A percentile compares a stretch with the other conserved stretches of the same genome.
Evolutionary conservation across 1,140 invertebrate genomes (phyloP).

Genomic region (Latrodectus geometricus): DNA sequence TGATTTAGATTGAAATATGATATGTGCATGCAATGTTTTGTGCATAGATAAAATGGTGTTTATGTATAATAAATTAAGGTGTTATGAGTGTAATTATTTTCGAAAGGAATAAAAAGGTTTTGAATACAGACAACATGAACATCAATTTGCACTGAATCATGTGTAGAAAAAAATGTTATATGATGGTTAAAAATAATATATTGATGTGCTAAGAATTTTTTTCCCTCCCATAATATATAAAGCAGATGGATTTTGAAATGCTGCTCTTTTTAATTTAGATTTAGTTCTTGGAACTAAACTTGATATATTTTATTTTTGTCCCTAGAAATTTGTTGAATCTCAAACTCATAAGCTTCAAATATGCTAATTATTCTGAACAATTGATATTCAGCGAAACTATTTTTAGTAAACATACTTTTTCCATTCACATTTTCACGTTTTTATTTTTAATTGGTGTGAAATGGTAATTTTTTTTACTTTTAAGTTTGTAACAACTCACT

Average conservation of each 20-base stretch:
- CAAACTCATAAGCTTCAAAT: too few species aligned
- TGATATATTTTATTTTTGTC: too few species aligned
- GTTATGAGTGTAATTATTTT: slow-evolving; percentile 23
- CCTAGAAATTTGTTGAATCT: too few species aligned
- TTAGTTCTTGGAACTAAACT: neutral
- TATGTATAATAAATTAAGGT: neutral
- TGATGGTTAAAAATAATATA: neutral
- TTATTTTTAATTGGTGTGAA: too few species aligned
- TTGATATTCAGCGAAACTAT: too few species aligned
- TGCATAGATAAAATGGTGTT: slow-evolving; percentile 34
- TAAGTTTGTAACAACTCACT: too few species aligned
- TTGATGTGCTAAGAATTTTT: slow-evolving; percentile 14
- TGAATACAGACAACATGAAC: slow-evolving; percentile 27
- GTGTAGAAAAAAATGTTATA: slow-evolving; percentile 11
- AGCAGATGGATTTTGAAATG: neutral
- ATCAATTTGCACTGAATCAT: slow-evolving; percentile 15
- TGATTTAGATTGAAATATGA: slow-evolving; percentile 32
- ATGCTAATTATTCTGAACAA: too few species aligned
- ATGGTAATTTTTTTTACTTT: too few species aligned
- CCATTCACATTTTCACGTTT: too few species aligned
- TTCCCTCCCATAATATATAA: slow-evolving; percentile 1
- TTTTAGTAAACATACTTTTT: too few species aligned
- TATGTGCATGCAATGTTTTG: slow-evolving; percentile 34
- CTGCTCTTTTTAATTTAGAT: neutral
- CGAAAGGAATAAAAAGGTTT: slow-evolving; percentile 26